Evolutionary conservation across 2,888 invertebrate genomes (phyloP), one percentile per base, ranked within the genome.

Genomic region (Himalopsyche anomala): DNA sequence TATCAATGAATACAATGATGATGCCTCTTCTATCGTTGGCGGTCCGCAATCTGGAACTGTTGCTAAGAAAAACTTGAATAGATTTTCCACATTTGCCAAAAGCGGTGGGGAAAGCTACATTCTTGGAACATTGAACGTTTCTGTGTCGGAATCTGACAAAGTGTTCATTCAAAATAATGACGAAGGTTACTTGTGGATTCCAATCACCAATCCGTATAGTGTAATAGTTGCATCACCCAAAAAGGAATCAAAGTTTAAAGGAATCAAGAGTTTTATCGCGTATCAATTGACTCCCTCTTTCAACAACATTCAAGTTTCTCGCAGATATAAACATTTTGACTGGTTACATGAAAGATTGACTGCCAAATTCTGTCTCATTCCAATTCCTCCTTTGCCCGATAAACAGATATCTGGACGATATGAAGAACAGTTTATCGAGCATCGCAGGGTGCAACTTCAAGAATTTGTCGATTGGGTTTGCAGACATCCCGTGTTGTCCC

Each of bases 291-390:
- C 98, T 84, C 99, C 99, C 4, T 97, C 98, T 92, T 98, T 98
- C 91, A 98, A 97, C 91, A 97, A 97, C 90, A 96, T 98, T 89
- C 97, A 98, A 93, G 99, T 98, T 45, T 97, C 97, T 56, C 94
- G 99, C 89, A 94, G 99, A 89, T 99, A 99, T 92, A 99, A 99
- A 92, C 99, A 99, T 92, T 99, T 99, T 92, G 99, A 99, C 93
- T 99, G 99, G 99, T 92, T 99, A 84, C 99, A 99, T 92, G 98
- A 98, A 91, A 95, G 99, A 89, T 93, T 99, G 88, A 96, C 96
- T 90, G 98, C 97, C 89, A 99, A 99, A 92, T 99, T 98, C 91
- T 96, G 97, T 89, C 94, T 99, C 84, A 96, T 99, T 90, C 98
- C 99, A 4, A 97, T 99, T 90, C 99, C 99, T 86, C 99, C 99